Percentiles rank a stretch among this genome's conserved stretches.
Evolutionary conservation across 2,888 invertebrate genomes (phyloP).

Genomic region (Strigamia maritima): DNA sequence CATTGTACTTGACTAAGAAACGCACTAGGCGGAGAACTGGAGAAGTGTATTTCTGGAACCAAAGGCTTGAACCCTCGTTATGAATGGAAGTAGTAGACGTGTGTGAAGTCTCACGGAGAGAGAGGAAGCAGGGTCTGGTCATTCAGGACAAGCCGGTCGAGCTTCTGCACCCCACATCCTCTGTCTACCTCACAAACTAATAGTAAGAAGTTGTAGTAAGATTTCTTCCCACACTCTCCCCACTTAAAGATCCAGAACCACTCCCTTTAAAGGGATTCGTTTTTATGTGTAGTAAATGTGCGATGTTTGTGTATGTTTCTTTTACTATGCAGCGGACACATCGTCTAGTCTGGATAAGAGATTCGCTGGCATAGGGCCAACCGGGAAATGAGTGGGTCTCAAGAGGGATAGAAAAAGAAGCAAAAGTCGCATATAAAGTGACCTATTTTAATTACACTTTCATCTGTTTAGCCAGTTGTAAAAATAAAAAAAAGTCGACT

Average conservation of each 20-base stretch:
- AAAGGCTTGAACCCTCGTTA: constrained; percentile 23
- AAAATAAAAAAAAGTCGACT: not conserved
- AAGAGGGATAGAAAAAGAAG: not conserved
- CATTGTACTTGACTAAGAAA: constrained; percentile 25
- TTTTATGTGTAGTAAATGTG: not conserved
- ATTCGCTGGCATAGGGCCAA: not conserved
- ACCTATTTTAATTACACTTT: constrained; percentile 20
- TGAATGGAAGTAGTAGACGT: constrained; percentile 34
- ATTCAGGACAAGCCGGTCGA: constrained; percentile 34
- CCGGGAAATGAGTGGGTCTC: constrained; percentile 31
- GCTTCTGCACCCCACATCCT: constrained; percentile 2
- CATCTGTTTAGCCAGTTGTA: not conserved
- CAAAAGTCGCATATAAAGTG: not conserved
- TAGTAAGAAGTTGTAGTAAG: constrained; percentile 31
- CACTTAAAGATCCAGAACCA: not conserved
- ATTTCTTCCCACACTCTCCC: constrained; percentile 32
- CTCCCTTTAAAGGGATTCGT: not conserved
- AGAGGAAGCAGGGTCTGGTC: constrained; percentile 24
- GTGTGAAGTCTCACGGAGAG: constrained; percentile 27
- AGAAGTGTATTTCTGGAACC: constrained; percentile 26
- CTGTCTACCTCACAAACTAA: constrained; percentile 25
- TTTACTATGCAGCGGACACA: not conserved
- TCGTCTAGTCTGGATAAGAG: not conserved
- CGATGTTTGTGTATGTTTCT: not conserved
- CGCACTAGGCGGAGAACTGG: not conserved